Evolutionary conservation across 2,797 vertebrate species (phyloP), one percentile per base, ranked within the genome.

Genomic region (Sebastes aleutianus): DNA sequence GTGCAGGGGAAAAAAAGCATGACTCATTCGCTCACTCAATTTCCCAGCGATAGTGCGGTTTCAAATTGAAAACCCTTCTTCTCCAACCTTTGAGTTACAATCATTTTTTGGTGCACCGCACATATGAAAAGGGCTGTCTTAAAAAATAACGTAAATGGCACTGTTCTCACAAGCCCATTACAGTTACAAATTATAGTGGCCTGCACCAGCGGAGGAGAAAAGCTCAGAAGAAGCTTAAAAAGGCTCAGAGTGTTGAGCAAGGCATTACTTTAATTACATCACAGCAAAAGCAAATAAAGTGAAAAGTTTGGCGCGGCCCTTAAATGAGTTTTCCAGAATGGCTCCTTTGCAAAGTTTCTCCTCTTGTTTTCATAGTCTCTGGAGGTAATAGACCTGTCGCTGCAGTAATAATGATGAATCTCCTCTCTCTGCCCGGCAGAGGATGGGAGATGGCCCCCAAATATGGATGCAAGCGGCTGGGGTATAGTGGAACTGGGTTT

Each of bases 381-480:
- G 83, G 89, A 93, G 91, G 94, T 96, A 95, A 95, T 95, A 90
- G 95, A 95, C 93, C 94, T 95, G 94, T 94, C 93, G 65, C 88
- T 80, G 90, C 85, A 62, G 90, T 95, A 95, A 95, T 94, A 93
- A 91, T 96, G 95, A 96, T 96, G 91, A 93, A 96, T 95, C 88
- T 92, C 88, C 88, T 84, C 80, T 86, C 85, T 87, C 83, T 91
- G 53, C 81, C 58, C 67, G 47, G 80, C 76, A 83, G 85, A 89
- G 78, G 88, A 88, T 85, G 62, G 82, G 82, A 90, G 86, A 89
- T 65, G 70, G 84, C 82, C 75, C 79, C 77, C 16, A 92, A 94
- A 92, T 94, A 93, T 93, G 91, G 86, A 90, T 82, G 80, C 83
- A 69, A 80, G 74, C 3, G 16, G 66, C 79, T 29, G 31, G 62